These are phyloP conservation scores for Creontiades dilutus DNA, from an alignment of 2,888 invertebrate species.

Conservation along the genomic window DNA sequence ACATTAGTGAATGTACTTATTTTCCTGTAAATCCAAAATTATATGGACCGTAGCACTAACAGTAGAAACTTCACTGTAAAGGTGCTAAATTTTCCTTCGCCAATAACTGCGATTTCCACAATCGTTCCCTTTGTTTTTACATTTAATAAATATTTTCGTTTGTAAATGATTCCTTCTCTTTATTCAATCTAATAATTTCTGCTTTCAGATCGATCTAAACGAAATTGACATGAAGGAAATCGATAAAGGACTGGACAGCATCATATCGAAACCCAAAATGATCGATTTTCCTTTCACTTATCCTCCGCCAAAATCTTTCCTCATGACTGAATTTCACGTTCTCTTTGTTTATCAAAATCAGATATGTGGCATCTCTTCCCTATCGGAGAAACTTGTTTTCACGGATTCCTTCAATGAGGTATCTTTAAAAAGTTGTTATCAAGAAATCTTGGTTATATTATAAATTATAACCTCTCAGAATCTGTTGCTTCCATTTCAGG, in stretches of 20 bases:
- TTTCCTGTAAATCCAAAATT: too few species aligned
- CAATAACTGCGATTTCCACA: too few species aligned
- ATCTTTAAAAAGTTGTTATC: too few species aligned
- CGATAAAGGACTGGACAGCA: conserved; percentile 77
- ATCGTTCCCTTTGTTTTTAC: background rate
- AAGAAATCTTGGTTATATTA: too few species aligned
- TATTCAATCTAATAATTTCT: conserved; percentile 76
- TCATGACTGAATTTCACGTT: conserved; percentile 94
- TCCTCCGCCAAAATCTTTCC: conserved; percentile 85
- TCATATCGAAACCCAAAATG: conserved; percentile 76
- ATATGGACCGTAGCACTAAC: too few species aligned
- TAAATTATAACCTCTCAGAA: too few species aligned
- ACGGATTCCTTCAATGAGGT: conserved; percentile 89
- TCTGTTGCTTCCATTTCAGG: too few species aligned
- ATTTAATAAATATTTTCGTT: conserved; percentile 77
- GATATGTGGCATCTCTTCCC: conserved; percentile 89
- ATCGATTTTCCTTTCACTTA: conserved; percentile 78
- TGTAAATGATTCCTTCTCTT: conserved; percentile 77
- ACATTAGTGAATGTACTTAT: too few species aligned
- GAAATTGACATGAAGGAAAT: conserved; percentile 75
- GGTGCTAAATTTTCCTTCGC: too few species aligned
- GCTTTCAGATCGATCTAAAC: conserved; percentile 77
- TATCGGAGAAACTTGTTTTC: conserved; percentile 91
- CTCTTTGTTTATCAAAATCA: conserved; percentile 90
- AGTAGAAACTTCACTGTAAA: too few species aligned